Percentiles rank a stretch among this genome's conserved stretches.
Conservation (phyloP, 1,140 invertebrate species). For the Arctopsyche grandis region DNA sequence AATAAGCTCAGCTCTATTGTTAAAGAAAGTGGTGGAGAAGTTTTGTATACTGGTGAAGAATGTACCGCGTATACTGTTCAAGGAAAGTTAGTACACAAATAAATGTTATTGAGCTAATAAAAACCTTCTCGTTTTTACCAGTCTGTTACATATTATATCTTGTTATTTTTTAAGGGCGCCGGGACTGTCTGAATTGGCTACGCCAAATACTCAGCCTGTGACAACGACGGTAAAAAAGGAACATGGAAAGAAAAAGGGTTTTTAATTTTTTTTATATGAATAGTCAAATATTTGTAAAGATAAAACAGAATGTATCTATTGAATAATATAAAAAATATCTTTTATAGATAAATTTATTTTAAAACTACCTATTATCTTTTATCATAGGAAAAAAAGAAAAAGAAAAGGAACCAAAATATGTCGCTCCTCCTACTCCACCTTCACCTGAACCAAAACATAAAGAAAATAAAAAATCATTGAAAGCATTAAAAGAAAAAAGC, state of each 20-base stretch:
- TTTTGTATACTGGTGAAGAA: conserved; percentile 70
- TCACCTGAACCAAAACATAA: conserved; percentile 61
- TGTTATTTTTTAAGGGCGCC: conserved; percentile 26
- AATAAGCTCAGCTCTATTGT: conserved; percentile 68
- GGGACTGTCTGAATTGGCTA: conserved; percentile 46
- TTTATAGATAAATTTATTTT: too few relatives aligned
- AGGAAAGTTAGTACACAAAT: conserved; percentile 62
- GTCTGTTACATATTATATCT: background rate
- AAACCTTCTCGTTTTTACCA: background rate
- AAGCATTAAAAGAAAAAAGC: conserved; percentile 58
- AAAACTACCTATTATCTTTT: too few relatives aligned
- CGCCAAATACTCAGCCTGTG: conserved; percentile 40
- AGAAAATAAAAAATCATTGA: conserved; percentile 62
- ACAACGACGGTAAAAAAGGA: background rate
- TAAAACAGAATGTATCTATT: too few relatives aligned
- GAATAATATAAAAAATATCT: background rate
- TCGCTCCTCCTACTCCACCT: conserved; percentile 51
- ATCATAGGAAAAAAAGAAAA: conserved; percentile 42
- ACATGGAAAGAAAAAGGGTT: conserved; percentile 24
- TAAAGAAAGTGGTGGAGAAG: conserved; percentile 69
- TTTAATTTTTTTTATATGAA: too few relatives aligned
- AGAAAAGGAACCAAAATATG: conserved; percentile 48
- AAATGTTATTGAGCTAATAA: conserved; percentile 5
- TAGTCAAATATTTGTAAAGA: too few relatives aligned
- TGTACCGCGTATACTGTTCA: conserved; percentile 69